Conservation (phyloP, 2,113 vertebrate genomes). For the Ardeotis arabs region DNA sequence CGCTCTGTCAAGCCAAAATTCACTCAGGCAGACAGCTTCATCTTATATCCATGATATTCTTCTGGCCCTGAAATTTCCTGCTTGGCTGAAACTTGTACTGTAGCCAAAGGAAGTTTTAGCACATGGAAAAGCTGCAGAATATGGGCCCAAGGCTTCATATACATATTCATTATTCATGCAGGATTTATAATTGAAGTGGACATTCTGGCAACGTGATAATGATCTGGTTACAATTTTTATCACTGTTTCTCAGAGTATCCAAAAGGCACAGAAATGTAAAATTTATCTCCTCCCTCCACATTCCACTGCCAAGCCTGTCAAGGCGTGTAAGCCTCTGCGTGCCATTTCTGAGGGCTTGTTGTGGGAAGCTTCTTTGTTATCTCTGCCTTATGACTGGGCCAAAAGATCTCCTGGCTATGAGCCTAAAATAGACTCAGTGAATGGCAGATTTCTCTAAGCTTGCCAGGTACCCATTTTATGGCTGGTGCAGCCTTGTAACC, state of each 20-base stretch:
- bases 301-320: conserved; percentile 14
- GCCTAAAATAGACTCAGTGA: neutral
- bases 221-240: conserved; percentile 25
- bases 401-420: conserved; percentile 7
- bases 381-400: conserved; percentile 3
- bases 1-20: neutral
- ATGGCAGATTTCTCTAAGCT: neutral
- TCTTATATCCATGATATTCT: neutral
- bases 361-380: neutral
- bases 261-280: neutral
- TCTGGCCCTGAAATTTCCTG: neutral
- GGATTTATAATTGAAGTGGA: conserved; percentile 40
- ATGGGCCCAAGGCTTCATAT: neutral
- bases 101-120: conserved; percentile 9
- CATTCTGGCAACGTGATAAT: conserved; percentile 29
- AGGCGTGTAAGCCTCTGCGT: neutral
- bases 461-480: neutral
- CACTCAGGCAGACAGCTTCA: neutral
- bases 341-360: conserved; percentile 1
- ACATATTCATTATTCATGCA: neutral
- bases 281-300: neutral
- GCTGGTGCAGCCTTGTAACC: neutral
- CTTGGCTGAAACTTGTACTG: neutral
- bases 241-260: neutral
- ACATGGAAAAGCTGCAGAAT: neutral